Percentiles rank a stretch among this genome's conserved stretches.
Conservation (phyloP, 2,888 invertebrate genomes). For the Cryptosula pallasiana region DNA sequence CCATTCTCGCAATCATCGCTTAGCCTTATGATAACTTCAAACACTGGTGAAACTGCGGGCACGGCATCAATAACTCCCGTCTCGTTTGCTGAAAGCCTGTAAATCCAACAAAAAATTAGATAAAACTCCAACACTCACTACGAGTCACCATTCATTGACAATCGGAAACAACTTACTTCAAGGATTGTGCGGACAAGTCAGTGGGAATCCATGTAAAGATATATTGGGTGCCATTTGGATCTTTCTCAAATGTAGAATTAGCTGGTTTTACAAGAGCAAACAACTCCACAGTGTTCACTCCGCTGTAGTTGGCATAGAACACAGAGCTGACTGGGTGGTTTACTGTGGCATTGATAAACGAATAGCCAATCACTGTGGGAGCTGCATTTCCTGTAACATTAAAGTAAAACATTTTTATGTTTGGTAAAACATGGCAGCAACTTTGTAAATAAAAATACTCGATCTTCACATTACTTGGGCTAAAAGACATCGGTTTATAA, state of each 20-base stretch:
- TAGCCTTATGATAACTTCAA: slow-evolving; percentile 1
- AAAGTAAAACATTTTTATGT: too few relatives aligned
- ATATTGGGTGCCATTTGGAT: neutral
- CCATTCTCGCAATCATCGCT: slow-evolving; percentile 1
- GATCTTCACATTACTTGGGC: too few relatives aligned
- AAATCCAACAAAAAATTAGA: neutral
- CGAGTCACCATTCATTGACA: too few relatives aligned
- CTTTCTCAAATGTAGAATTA: neutral
- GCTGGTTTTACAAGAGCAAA: neutral
- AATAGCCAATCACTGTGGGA: neutral
- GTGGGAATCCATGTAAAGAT: slow-evolving; percentile 3
- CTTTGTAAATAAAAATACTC: too few relatives aligned
- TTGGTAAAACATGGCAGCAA: too few relatives aligned
- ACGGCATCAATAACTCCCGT: neutral
- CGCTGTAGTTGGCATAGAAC: slow-evolving; percentile 9
- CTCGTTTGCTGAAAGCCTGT: neutral
- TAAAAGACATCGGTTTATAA: too few relatives aligned
- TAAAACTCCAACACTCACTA: too few relatives aligned
- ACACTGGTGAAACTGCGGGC: slow-evolving; percentile 4
- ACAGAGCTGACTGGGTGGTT: neutral
- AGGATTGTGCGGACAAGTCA: neutral
- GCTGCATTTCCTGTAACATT: neutral
- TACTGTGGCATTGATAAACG: neutral
- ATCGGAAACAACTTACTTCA: too few relatives aligned
- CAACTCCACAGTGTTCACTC: neutral